Evolutionary conservation across 2,113 vertebrate genomes (phyloP), one percentile per base, ranked within the genome.

Genomic region (Callipepla californica): DNA sequence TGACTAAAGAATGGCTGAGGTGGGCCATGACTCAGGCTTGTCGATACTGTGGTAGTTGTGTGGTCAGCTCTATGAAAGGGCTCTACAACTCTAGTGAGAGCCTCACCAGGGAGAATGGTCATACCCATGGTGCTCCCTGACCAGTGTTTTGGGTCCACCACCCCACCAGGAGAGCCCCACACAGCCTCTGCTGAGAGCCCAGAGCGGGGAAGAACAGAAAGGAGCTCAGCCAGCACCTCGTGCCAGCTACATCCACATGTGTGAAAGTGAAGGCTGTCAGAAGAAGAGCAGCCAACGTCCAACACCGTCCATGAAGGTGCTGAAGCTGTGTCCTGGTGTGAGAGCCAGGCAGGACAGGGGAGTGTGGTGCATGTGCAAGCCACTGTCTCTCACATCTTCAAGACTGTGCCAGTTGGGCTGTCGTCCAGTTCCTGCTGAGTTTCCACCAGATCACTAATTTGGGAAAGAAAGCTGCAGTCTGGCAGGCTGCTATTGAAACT

Each of bases 371-470:
- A 4, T 30, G 6, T 25, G 13, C 0, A 19, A 74, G 90, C 45
- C 1, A 0, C 59, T n/a, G 65, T 51, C 73, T 87, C 6, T 1
- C 1, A 0, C 2, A 2, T 72, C 16, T 0, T 48, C 11, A 0
- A 53, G 80, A 20, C 67, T 1, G 0, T 62, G 85, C 80, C 92
- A 87, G 78, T 47, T 76, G 85, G 51, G 50, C 12, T 34, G 20
- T 59, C 0, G 2, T 70, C 90, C 78, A 28, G 51, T 1, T 89
- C 90, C 87, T 75, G 30, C 85, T 25, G 87, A 61, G 47, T 30
- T 90, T 74, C 85, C 88, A 85, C 47, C 82, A 23, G 3, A 23
- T 76, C 85, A 18, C 90, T 82, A 48, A 94, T 92, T 87, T 53
- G 85, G 90, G 88, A 82, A 82, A 76, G 85, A 72, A 55, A 81